A percentile compares a stretch with the other conserved stretches of the same genome.
phyloP scores from a whole-genome alignment of 2,113 vertebrate genomes.

The Calonectris borealis region DNA sequence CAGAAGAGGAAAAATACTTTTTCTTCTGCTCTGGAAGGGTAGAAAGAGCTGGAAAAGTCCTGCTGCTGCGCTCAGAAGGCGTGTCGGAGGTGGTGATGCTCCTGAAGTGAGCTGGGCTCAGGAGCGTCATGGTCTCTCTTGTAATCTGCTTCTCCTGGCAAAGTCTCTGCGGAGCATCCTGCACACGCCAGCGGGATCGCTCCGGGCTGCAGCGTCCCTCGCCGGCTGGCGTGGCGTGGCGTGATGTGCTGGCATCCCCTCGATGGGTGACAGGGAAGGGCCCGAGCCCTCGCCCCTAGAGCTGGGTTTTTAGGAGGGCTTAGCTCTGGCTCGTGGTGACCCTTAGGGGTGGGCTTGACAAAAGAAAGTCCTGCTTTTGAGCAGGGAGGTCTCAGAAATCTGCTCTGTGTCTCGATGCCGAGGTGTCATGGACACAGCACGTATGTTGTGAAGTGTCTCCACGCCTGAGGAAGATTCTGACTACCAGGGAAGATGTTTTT shows the following conservation, averaged over 20 bases:
- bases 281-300: neutral
- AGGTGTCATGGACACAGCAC: neutral
- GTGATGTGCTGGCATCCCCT: neutral
- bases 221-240: neutral
- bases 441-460: neutral
- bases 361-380: neutral
- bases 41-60: neutral
- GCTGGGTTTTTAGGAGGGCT: neutral
- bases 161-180: neutral
- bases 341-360: neutral
- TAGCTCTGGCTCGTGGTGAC: neutral
- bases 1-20: neutral
- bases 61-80: fast-evolving
- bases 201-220: neutral
- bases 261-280: neutral
- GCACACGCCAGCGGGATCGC: fast-evolving
- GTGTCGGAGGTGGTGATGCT: neutral
- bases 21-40: neutral
- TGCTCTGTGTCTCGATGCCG: neutral
- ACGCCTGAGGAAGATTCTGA: neutral
- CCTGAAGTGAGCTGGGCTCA: neutral
- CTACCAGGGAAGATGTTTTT: neutral
- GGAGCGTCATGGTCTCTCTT: neutral
- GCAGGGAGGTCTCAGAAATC: neutral
- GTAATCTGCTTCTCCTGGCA: neutral